Evolutionary conservation across 2,113 vertebrate species (phyloP).

Genomic region (Leptodactylus fuscus): DNA sequence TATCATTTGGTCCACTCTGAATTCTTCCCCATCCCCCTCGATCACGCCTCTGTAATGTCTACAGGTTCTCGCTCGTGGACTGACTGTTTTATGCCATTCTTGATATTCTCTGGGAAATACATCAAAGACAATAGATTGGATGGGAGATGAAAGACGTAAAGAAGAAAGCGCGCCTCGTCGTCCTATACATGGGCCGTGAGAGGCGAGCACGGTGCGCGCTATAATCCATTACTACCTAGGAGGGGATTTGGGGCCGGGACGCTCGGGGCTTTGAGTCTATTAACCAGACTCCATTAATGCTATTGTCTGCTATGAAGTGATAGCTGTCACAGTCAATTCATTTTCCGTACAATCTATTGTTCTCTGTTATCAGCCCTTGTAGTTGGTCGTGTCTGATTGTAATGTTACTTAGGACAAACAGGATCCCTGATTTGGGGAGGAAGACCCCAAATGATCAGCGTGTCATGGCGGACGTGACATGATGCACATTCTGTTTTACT

Average conservation of each 20-base stretch:
- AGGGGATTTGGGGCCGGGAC: background rate
- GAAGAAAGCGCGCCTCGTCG: background rate
- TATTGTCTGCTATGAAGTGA: background rate
- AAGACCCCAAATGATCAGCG: too few relatives aligned
- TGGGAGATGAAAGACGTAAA: slow-evolving; percentile 16
- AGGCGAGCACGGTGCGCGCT: background rate
- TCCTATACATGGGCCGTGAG: background rate
- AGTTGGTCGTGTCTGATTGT: background rate
- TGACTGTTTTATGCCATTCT: background rate
- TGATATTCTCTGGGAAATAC: slow-evolving; percentile 23
- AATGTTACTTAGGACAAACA: background rate
- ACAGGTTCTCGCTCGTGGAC: background rate
- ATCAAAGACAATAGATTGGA: slow-evolving; percentile 27
- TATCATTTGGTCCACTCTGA: background rate
- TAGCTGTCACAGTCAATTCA: background rate
- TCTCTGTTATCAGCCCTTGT: background rate
- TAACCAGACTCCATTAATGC: background rate
- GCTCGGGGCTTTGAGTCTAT: too few relatives aligned
- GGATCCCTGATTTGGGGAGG: too few relatives aligned
- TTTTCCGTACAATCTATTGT: background rate
- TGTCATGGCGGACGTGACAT: too few relatives aligned
- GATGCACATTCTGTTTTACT: too few relatives aligned
- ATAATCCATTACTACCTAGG: slow-evolving; percentile 6
- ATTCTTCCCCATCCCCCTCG: background rate
- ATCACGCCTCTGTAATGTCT: background rate